Percentiles rank a stretch among this genome's conserved stretches.
Conservation (phyloP, 1,140 invertebrate genomes). For the Penaeus chinensis region DNA sequence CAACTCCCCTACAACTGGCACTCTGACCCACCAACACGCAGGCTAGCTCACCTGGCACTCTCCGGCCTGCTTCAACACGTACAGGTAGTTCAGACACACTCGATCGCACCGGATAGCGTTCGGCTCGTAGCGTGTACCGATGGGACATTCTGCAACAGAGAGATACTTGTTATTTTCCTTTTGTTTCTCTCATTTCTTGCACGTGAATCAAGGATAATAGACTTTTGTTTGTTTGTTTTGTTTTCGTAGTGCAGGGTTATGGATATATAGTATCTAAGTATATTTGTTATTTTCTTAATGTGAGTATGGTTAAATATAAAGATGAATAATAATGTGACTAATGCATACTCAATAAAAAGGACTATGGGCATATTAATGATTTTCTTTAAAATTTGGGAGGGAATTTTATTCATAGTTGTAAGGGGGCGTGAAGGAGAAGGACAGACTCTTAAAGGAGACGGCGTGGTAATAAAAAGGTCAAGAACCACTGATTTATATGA, state of each 20-base stretch:
- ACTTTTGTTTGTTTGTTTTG: too few relatives aligned
- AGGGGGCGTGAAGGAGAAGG: too few relatives aligned
- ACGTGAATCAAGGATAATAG: too few relatives aligned
- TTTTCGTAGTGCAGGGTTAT: background rate
- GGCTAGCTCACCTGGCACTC: conserved; percentile 67
- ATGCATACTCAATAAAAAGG: too few relatives aligned
- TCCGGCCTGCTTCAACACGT: conserved; percentile 68
- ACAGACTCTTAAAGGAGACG: background rate
- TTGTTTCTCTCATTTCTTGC: too few relatives aligned
- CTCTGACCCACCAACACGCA: conserved; percentile 63
- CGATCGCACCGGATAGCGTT: conserved; percentile 76
- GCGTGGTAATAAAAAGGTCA: background rate
- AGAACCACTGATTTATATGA: too few relatives aligned
- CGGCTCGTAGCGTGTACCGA: conserved; percentile 69
- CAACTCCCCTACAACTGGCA: too few relatives aligned
- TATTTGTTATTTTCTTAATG: background rate
- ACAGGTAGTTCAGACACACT: conserved; percentile 73
- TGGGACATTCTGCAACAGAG: conserved; percentile 42
- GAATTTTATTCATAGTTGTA: too few relatives aligned
- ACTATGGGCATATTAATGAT: too few relatives aligned
- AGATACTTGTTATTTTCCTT: background rate
- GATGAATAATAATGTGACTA: too few relatives aligned
- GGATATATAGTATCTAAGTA: background rate
- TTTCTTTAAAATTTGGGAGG: too few relatives aligned
- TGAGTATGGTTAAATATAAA: too few relatives aligned